Conservation (phyloP, 1,140 invertebrate species). For the Brachionus rotundiformis region DNA sequence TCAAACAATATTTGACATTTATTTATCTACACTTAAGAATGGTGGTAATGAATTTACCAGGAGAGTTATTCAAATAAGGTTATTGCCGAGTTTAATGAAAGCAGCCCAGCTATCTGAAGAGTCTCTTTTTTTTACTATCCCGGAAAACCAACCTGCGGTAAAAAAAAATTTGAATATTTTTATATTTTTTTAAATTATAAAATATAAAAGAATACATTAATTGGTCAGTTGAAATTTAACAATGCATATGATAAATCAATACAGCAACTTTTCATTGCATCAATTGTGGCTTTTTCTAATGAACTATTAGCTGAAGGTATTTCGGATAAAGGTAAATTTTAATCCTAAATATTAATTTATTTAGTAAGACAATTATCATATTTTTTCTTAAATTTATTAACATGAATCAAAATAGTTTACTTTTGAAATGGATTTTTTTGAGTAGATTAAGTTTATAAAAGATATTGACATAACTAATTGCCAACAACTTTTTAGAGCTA, state of each 20-base stretch:
- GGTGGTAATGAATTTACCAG: neutral
- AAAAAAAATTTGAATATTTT: neutral
- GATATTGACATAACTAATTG: too few relatives aligned
- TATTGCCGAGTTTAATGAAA: slow-evolving; percentile 22
- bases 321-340: neutral
- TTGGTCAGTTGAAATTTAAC: neutral
- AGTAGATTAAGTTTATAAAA: too few relatives aligned
- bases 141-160: slow-evolving; percentile 15
- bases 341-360: too few relatives aligned
- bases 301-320: neutral
- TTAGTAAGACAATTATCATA: too few relatives aligned
- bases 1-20: neutral
- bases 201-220: neutral
- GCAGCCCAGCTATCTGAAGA: neutral
- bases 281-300: neutral
- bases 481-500: too few relatives aligned
- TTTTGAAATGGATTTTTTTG: too few relatives aligned
- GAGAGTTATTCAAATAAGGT: neutral
- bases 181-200: neutral
- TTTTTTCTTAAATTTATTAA: neutral
- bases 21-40: too few relatives aligned
- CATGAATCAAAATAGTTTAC: too few relatives aligned
- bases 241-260: neutral
- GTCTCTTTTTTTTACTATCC: neutral
- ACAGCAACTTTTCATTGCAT: neutral